Evolutionary conservation across 2,113 vertebrate species (phyloP).

Genomic region (Shinisaurus crocodilurus): DNA sequence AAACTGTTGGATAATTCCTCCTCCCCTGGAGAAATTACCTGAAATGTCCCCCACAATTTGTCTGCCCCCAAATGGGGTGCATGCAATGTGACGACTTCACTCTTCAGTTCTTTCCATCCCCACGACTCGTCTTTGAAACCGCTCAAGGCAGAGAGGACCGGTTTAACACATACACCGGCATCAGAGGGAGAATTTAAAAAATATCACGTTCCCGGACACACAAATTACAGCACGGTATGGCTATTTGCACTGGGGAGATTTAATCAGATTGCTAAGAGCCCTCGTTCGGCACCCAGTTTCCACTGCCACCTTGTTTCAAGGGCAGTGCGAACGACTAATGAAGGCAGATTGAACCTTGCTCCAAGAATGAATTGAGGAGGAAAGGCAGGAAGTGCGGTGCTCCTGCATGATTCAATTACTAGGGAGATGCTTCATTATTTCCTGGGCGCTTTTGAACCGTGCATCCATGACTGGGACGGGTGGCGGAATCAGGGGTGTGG

Average conservation of each 20-base stretch:
- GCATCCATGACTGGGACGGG: constrained; percentile 47
- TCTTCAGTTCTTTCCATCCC: not conserved
- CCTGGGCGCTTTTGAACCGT: constrained; percentile 60
- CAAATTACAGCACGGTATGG: constrained; percentile 62
- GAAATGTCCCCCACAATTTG: not conserved
- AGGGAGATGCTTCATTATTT: constrained; percentile 64
- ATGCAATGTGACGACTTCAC: accelerated
- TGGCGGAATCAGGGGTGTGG: not conserved
- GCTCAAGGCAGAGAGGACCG: not conserved
- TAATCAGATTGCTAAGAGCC: constrained; percentile 64
- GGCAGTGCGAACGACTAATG: constrained; percentile 69
- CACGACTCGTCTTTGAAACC: constrained; percentile 42
- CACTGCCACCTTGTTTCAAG: constrained; percentile 51
- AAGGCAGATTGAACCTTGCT: constrained; percentile 70
- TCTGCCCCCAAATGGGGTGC: not conserved
- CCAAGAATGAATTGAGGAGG: constrained; percentile 61
- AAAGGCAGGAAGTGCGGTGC: constrained; percentile 47
- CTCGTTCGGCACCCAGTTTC: constrained; percentile 53
- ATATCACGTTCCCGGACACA: constrained; percentile 48
- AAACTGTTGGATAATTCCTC: not conserved
- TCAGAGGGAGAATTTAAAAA: constrained; percentile 49
- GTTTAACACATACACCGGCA: not conserved
- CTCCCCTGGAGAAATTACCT: not conserved
- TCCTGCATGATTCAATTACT: constrained; percentile 73
- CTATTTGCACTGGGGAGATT: constrained; percentile 65